Evolutionary conservation across 2,797 vertebrate species (phyloP).

Genomic region (Melanotaenia maccullochi): DNA sequence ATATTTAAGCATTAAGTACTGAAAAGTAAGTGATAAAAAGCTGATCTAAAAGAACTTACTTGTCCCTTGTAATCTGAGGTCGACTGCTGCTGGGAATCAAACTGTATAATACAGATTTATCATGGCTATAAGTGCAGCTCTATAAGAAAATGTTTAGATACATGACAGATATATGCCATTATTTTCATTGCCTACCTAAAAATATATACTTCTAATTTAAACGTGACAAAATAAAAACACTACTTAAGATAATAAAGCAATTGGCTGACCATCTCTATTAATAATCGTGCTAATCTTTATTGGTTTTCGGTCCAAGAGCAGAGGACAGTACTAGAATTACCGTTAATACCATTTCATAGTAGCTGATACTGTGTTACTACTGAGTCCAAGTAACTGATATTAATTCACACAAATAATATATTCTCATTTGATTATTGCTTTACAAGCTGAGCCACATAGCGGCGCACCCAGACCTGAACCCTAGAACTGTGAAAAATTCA

Average conservation of each 20-base stretch:
- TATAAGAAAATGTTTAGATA: background rate
- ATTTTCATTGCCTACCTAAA: background rate
- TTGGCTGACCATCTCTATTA: background rate
- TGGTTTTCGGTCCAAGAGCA: background rate
- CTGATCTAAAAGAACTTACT: constrained; percentile 31
- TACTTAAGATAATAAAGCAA: background rate
- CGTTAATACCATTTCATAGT: background rate
- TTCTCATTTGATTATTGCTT: constrained; percentile 3
- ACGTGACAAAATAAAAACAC: background rate
- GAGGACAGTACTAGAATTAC: background rate
- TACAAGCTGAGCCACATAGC: constrained; percentile 10
- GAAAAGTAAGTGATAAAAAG: constrained; percentile 31
- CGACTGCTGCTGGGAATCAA: background rate
- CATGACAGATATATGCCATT: background rate
- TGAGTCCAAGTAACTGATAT: background rate
- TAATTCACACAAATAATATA: constrained; percentile 6
- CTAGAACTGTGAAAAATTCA: constrained; percentile 47
- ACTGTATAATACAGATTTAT: background rate
- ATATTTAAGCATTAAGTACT: constrained; percentile 44
- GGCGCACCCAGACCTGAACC: constrained; percentile 19
- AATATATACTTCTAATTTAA: background rate
- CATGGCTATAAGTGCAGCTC: background rate
- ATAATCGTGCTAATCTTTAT: constrained; percentile 9
- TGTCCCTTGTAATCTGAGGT: constrained; percentile 14
- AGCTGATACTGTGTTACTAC: constrained; percentile 3